phyloP scores from a whole-genome alignment of 2,888 invertebrate species.

The Drosophila limbata region DNA sequence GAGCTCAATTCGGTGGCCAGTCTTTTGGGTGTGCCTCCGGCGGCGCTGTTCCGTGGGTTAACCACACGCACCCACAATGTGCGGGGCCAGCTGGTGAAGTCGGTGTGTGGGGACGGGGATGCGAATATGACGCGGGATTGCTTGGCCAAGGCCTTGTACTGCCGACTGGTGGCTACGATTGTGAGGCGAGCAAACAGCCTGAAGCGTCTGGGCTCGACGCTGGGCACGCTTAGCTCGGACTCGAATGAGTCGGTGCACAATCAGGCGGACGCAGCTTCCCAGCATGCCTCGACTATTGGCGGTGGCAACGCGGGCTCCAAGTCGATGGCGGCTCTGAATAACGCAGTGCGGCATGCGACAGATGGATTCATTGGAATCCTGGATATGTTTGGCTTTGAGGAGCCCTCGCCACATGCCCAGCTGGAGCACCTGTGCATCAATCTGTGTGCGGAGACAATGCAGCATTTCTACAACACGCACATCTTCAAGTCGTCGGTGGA shows the following conservation, averaged over 20 bases:
- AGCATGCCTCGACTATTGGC: conserved; percentile 93
- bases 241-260: conserved; percentile 95
- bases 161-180: conserved; percentile 97
- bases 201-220: conserved; percentile 92
- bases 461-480: conserved; percentile 98
- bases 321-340: conserved; percentile 96
- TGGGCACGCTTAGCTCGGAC: conserved; percentile 95
- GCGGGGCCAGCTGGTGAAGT: conserved; percentile 91
- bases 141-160: conserved; percentile 96
- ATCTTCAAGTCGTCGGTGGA: conserved; percentile 97
- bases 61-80: conserved; percentile 93
- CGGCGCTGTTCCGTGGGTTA: conserved; percentile 89
- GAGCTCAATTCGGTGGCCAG: conserved; percentile 95
- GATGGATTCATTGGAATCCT: conserved; percentile 98
- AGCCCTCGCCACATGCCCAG: conserved; percentile 93
- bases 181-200: conserved; percentile 96
- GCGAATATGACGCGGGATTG: conserved; percentile 95
- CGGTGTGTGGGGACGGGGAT: conserved; percentile 93
- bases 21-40: conserved; percentile 88
- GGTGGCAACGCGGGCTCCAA: conserved; percentile 91
- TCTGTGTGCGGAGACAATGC: conserved; percentile 98
- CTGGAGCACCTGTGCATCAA: conserved; percentile 97
- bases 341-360: conserved; percentile 96
- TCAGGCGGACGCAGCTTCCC: conserved; percentile 93
- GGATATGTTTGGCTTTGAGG: conserved; percentile 99